phyloP scores from a whole-genome alignment of 2,888 invertebrate species.

The Alentia gelatinosa region DNA sequence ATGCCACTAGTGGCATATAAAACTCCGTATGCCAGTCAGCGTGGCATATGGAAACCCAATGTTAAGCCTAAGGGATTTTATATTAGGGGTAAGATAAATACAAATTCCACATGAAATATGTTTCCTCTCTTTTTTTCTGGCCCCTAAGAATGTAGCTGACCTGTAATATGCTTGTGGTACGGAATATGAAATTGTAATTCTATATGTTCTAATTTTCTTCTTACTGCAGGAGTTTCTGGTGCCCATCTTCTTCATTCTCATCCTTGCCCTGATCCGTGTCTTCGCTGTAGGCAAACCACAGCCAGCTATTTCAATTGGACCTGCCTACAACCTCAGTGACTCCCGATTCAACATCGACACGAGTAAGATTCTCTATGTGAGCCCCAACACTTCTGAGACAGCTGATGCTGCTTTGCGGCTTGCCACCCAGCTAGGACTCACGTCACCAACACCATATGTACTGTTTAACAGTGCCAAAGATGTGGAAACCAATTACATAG shows the following conservation, averaged over 20 bases:
- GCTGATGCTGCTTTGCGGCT: not conserved
- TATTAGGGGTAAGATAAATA: too few relatives aligned
- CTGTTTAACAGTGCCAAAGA: conserved; percentile 85
- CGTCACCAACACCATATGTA: conserved; percentile 77
- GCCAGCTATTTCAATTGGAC: conserved; percentile 64
- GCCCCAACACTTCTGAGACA: conserved; percentile 68
- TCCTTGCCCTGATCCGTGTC: conserved; percentile 85
- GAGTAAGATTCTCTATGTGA: conserved; percentile 66
- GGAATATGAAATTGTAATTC: too few relatives aligned
- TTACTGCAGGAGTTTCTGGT: conserved; percentile 87
- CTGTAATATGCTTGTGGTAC: too few relatives aligned
- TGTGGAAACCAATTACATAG: conserved; percentile 87
- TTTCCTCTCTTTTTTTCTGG: too few relatives aligned
- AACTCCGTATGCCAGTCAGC: too few relatives aligned
- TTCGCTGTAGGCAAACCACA: conserved; percentile 64
- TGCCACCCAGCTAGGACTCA: conserved; percentile 72
- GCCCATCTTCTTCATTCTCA: conserved; percentile 88
- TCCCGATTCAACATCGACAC: not conserved
- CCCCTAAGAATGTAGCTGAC: too few relatives aligned
- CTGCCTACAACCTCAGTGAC: conserved; percentile 56
- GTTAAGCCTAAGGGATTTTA: too few relatives aligned
- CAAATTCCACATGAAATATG: too few relatives aligned
- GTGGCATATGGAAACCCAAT: too few relatives aligned
- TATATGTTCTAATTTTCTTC: too few relatives aligned
- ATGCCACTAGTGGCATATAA: too few relatives aligned